Evolutionary conservation across 2,888 invertebrate species (phyloP).

Genomic region (Pteria penguin): DNA sequence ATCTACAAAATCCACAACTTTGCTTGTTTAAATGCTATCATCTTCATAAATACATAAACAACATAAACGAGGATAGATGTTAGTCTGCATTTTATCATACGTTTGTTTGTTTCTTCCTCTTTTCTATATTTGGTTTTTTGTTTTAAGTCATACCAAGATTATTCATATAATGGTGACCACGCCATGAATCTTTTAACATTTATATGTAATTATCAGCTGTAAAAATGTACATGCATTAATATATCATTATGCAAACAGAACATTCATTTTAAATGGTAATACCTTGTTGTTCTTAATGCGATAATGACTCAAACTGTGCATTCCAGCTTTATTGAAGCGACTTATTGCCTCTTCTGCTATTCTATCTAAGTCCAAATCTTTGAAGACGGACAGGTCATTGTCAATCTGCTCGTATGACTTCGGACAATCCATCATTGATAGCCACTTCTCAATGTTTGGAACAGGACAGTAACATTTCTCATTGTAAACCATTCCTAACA

Average conservation of each 20-base stretch:
- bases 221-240: too few relatives aligned
- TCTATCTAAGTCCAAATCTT: slow-evolving; percentile 85
- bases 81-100: too few relatives aligned
- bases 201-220: too few relatives aligned
- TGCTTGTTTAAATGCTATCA: too few relatives aligned
- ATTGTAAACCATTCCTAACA: slow-evolving; percentile 86
- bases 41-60: too few relatives aligned
- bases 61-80: too few relatives aligned
- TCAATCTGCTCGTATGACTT: slow-evolving; percentile 85
- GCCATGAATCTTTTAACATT: neutral
- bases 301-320: slow-evolving; percentile 94
- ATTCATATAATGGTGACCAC: too few relatives aligned
- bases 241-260: too few relatives aligned
- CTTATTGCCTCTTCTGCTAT: slow-evolving; percentile 85
- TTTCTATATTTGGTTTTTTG: neutral
- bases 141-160: neutral
- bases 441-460: slow-evolving; percentile 84
- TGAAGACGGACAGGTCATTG: slow-evolving; percentile 86
- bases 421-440: slow-evolving; percentile 84
- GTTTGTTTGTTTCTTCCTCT: too few relatives aligned
- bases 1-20: too few relatives aligned
- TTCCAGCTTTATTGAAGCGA: slow-evolving; percentile 88
- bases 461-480: slow-evolving; percentile 93
- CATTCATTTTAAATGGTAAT: too few relatives aligned
- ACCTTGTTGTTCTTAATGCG: slow-evolving; percentile 89